A percentile compares a stretch with the other conserved stretches of the same genome.
Evolutionary conservation across 35 echinoderm and acorn worm species (phyloP).

Genomic region (Lytechinus variegatus): DNA sequence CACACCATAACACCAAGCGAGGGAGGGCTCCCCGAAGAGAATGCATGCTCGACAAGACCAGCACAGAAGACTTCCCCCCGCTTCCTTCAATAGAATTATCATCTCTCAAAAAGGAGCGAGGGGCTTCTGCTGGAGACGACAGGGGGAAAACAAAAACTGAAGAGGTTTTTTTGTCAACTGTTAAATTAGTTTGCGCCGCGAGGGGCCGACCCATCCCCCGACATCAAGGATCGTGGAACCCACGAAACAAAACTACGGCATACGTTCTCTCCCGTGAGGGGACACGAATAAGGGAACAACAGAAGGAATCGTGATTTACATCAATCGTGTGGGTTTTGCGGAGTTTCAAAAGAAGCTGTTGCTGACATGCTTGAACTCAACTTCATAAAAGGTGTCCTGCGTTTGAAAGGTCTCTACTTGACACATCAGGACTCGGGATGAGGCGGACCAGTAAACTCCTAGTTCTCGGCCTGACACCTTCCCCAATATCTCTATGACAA

Average conservation of each 20-base stretch:
- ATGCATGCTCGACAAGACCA: slow-evolving; percentile 13
- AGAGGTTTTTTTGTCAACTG: slow-evolving; percentile 10
- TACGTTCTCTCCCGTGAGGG: neutral
- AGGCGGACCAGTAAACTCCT: neutral
- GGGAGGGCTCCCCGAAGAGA: slow-evolving; percentile 35
- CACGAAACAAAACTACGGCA: neutral
- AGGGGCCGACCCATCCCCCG: neutral
- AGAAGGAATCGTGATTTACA: slow-evolving; percentile 21
- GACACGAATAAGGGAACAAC: neutral
- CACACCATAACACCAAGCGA: slow-evolving; percentile 40
- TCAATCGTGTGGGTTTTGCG: slow-evolving; percentile 42
- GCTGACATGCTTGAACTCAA: slow-evolving; percentile 21
- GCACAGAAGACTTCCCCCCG: slow-evolving; percentile 18
- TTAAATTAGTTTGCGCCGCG: slow-evolving; percentile 25
- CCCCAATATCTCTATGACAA: neutral
- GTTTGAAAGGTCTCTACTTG: slow-evolving; percentile 16
- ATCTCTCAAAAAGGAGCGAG: slow-evolving; percentile 5
- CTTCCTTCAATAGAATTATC: slow-evolving; percentile 44
- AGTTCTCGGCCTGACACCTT: neutral
- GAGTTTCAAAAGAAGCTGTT: slow-evolving; percentile 30
- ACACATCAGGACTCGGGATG: neutral
- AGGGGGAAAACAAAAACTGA: slow-evolving; percentile 35
- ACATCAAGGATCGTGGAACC: neutral
- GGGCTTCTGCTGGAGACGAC: neutral
- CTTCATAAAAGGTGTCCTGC: slow-evolving; percentile 17